phyloP scores from a whole-genome alignment of 2,797 vertebrate species.

The Takifugu rubripes region DNA sequence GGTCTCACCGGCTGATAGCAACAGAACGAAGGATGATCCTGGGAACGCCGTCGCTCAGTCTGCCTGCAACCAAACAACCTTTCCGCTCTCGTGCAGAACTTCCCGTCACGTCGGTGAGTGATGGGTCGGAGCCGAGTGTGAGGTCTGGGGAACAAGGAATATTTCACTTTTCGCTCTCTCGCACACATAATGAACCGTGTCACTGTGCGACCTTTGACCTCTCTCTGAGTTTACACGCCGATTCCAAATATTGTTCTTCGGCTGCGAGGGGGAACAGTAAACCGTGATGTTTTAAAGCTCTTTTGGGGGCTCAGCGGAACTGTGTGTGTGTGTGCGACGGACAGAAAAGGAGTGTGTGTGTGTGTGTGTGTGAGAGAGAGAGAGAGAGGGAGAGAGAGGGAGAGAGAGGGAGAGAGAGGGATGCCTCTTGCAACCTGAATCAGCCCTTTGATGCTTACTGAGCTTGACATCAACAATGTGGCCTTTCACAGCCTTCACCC shows the following conservation, averaged over 20 bases:
- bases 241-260: slow-evolving; percentile 76
- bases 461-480: slow-evolving; percentile 76
- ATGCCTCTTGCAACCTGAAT: slow-evolving; percentile 64
- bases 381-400: not conserved
- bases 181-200: slow-evolving; percentile 25
- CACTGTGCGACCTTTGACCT: slow-evolving; percentile 52
- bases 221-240: slow-evolving; percentile 60
- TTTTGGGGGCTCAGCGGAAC: slow-evolving; percentile 32
- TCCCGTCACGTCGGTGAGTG: slow-evolving; percentile 10
- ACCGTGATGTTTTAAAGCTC: slow-evolving; percentile 58
- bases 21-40: slow-evolving; percentile 21
- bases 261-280: slow-evolving; percentile 64
- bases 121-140: slow-evolving; percentile 25
- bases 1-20: slow-evolving; percentile 24
- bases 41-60: slow-evolving; percentile 6
- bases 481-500: slow-evolving; percentile 74
- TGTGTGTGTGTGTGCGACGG: slow-evolving; percentile 13
- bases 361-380: slow-evolving; percentile 1
- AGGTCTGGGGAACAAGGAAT: slow-evolving; percentile 16
- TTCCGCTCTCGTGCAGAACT: not conserved
- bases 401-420: slow-evolving; percentile 3
- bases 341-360: not conserved
- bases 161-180: slow-evolving; percentile 16
- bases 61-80: too few relatives aligned
- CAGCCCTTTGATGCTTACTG: slow-evolving; percentile 74